Percentiles rank a stretch among this genome's conserved stretches.
Evolutionary conservation across 1,140 invertebrate genomes (phyloP).

Genomic region (Branchinecta lindahli): DNA sequence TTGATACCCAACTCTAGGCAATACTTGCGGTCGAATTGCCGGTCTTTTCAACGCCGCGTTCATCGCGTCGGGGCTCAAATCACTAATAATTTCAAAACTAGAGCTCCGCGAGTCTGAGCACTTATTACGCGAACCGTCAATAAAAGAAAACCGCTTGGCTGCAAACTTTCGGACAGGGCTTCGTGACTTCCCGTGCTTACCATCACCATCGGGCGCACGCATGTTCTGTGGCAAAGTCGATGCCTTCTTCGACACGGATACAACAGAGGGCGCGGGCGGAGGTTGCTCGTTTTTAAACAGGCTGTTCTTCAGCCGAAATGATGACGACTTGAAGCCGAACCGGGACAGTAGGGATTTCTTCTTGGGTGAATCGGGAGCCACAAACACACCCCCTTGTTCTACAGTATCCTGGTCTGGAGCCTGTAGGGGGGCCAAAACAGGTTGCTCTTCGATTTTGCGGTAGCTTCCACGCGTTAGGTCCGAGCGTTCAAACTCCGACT

Average conservation of each 20-base stretch:
- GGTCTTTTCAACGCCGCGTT: not conserved
- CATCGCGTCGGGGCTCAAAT: not conserved
- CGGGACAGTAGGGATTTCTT: not conserved
- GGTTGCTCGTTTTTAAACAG: not conserved
- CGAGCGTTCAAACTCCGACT: not conserved
- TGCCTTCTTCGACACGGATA: not conserved
- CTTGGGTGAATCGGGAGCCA: not conserved
- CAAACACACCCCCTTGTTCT: not conserved
- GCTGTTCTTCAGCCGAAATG: not conserved
- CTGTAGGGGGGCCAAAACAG: not conserved
- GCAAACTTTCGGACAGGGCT: not conserved
- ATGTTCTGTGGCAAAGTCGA: not conserved
- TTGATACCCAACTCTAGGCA: not conserved
- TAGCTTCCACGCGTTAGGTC: not conserved
- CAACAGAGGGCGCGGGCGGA: not conserved
- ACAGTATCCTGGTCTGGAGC: not conserved
- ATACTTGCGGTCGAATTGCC: not conserved
- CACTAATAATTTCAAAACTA: conserved; percentile 7
- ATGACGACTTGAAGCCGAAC: not conserved
- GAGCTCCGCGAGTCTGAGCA: conserved; percentile 2
- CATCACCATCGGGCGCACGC: not conserved
- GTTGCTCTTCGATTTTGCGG: not conserved
- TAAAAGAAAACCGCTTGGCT: conserved; percentile 6
- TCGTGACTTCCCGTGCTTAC: not conserved
- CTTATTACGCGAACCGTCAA: not conserved